Percentiles rank a stretch among this genome's conserved stretches.
These are phyloP conservation scores for Melanostoma scalare DNA, from an alignment of 2,888 invertebrate species.

Conservation along the genomic window DNA sequence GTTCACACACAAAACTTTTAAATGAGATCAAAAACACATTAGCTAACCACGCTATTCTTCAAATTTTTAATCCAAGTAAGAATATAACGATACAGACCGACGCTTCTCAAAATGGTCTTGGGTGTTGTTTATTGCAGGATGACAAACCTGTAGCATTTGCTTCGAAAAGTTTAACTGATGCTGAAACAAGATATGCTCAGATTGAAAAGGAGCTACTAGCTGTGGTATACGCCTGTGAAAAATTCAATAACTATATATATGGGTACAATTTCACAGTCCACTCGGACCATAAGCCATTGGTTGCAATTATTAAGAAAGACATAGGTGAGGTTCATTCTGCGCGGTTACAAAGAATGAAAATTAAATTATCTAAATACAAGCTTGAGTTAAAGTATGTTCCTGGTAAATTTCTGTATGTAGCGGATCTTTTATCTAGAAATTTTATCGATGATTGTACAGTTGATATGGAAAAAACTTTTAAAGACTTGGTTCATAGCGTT, in stretches of 20 bases:
- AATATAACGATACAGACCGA: slow-evolving; percentile 13
- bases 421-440: slow-evolving; percentile 40
- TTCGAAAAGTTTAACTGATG: slow-evolving; percentile 27
- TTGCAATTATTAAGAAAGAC: slow-evolving; percentile 43
- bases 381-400: slow-evolving; percentile 38
- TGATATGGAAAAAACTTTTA: slow-evolving; percentile 19
- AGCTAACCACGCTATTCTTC: slow-evolving; percentile 12
- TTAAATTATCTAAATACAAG: slow-evolving; percentile 45
- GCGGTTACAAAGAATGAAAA: slow-evolving; percentile 43
- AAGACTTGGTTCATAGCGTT: slow-evolving; percentile 29
- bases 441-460: slow-evolving; percentile 21
- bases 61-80: slow-evolving; percentile 29
- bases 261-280: slow-evolving; percentile 17
- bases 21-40: slow-evolving; percentile 36
- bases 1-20: slow-evolving; percentile 12
- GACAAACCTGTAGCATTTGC: slow-evolving; percentile 34
- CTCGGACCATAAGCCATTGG: slow-evolving; percentile 37
- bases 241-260: slow-evolving; percentile 24
- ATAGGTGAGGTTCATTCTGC: slow-evolving; percentile 37
- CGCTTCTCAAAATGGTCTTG: slow-evolving; percentile 38
- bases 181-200: slow-evolving; percentile 26
- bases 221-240: slow-evolving; percentile 17
- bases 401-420: slow-evolving; percentile 40
- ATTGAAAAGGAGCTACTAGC: slow-evolving; percentile 27
- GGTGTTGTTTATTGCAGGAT: slow-evolving; percentile 20